Evolutionary conservation across 2,113 vertebrate genomes (phyloP).

Genomic region (Hyaena hyaena): DNA sequence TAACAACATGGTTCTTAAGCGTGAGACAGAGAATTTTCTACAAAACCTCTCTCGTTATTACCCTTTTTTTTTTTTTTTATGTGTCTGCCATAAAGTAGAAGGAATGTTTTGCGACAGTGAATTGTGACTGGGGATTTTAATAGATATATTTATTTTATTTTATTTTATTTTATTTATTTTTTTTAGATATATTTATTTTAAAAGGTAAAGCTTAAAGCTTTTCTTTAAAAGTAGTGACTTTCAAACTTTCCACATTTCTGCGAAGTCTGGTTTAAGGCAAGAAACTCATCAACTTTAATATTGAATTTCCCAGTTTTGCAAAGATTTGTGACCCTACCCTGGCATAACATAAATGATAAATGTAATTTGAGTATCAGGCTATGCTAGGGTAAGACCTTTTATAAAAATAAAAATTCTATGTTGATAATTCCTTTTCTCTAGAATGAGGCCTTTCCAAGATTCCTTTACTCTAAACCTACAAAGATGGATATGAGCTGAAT

Average conservation of each 20-base stretch:
- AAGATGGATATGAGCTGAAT: slow-evolving; percentile 54
- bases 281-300: slow-evolving; percentile 67
- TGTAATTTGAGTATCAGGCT: slow-evolving; percentile 72
- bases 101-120: slow-evolving; percentile 51
- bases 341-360: slow-evolving; percentile 69
- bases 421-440: slow-evolving; percentile 60
- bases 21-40: slow-evolving; percentile 16
- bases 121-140: slow-evolving; percentile 58
- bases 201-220: slow-evolving; percentile 60
- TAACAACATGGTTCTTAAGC: not conserved
- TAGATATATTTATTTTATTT: slow-evolving; percentile 65
- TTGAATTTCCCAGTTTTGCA: slow-evolving; percentile 62
- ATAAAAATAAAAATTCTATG: slow-evolving; percentile 59
- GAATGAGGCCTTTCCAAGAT: slow-evolving; percentile 58
- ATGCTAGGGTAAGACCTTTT: slow-evolving; percentile 49
- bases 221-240: slow-evolving; percentile 53
- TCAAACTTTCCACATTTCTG: slow-evolving; percentile 61
- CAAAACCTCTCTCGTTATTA: slow-evolving; percentile 16
- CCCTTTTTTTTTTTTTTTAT: not conserved
- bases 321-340: slow-evolving; percentile 67
- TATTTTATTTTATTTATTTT: too few species aligned
- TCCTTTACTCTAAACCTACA: slow-evolving; percentile 48
- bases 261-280: slow-evolving; percentile 68
- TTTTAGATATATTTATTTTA: slow-evolving; percentile 65
- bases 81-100: slow-evolving; percentile 26